These are phyloP conservation scores for Zaprionus ghesquierei DNA, from an alignment of 1,140 invertebrate species.

Conservation along the genomic window DNA sequence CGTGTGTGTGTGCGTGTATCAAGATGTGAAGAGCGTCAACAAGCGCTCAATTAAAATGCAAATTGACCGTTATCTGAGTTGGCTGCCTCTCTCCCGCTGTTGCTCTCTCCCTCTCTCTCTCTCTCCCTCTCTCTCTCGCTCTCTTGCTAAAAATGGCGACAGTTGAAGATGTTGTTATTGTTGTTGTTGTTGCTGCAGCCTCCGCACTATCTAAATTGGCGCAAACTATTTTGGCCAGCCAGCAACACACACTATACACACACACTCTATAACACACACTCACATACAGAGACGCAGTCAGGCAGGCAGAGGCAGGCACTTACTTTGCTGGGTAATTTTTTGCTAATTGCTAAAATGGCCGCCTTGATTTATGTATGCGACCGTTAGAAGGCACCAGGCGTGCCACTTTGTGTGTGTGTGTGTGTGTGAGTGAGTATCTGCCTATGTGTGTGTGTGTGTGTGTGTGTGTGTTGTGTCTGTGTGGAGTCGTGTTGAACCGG, in stretches of 20 bases:
- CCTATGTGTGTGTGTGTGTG: neutral
- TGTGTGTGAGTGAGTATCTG: neutral
- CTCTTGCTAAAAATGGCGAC: conserved; percentile 34
- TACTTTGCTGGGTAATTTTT: conserved; percentile 38
- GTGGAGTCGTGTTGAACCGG: conserved; percentile 64
- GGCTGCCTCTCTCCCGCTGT: neutral
- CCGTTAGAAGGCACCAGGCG: conserved; percentile 61
- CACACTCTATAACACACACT: neutral
- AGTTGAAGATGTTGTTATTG: conserved; percentile 4
- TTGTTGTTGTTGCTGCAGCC: conserved; percentile 18
- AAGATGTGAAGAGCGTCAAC: conserved; percentile 29
- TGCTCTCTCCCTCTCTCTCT: neutral
- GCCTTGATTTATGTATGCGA: conserved; percentile 73
- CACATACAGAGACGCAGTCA: conserved; percentile 5
- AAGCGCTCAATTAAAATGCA: conserved; percentile 73
- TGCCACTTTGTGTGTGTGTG: neutral
- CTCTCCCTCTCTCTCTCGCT: conserved; percentile 4
- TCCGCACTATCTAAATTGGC: conserved; percentile 24
- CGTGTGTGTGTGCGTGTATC: conserved; percentile 11
- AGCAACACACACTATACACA: neutral
- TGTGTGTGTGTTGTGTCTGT: conserved; percentile 7
- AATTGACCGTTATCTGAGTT: conserved; percentile 53
- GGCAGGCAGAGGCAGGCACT: conserved; percentile 20
- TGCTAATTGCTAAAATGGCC: conserved; percentile 72
- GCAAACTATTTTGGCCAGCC: conserved; percentile 43